phyloP scores from a whole-genome alignment of 2,888 invertebrate species.

The Listrodromus nycthemerus region DNA sequence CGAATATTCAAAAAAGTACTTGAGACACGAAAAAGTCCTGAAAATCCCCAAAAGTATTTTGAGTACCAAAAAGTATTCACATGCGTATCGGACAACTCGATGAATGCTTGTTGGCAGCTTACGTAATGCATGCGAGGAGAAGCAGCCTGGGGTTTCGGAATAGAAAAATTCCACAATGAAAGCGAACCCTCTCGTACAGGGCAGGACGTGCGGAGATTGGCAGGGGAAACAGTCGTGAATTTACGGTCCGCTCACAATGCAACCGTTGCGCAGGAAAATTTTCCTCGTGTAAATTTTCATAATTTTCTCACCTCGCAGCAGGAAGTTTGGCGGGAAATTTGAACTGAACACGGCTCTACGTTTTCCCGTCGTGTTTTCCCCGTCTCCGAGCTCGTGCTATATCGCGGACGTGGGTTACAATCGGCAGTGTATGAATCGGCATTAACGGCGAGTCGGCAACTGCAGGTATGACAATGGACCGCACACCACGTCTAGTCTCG shows the following conservation, averaged over 20 bases:
- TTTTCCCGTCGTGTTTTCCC: slow-evolving; percentile 7
- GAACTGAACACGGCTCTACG: not conserved
- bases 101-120: not conserved
- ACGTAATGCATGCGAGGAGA: not conserved
- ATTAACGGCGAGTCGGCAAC: slow-evolving; percentile 46
- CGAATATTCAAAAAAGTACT: too few species aligned
- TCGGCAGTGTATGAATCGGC: slow-evolving; percentile 53
- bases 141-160: too few species aligned
- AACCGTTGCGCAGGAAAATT: slow-evolving; percentile 9
- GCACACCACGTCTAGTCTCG: slow-evolving; percentile 54
- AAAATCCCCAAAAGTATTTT: too few species aligned
- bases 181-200: not conserved
- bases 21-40: too few species aligned
- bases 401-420: slow-evolving; percentile 1
- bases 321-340: not conserved
- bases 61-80: too few species aligned
- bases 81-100: slow-evolving; percentile 25
- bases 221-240: slow-evolving; percentile 50
- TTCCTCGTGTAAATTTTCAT: not conserved
- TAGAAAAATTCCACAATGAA: too few species aligned
- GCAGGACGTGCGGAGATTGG: slow-evolving; percentile 40
- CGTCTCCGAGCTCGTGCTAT: not conserved
- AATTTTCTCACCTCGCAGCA: not conserved
- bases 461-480: slow-evolving; percentile 70
- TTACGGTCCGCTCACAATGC: slow-evolving; percentile 31